Conservation (phyloP, 1,140 invertebrate species). For the Mya arenaria region DNA sequence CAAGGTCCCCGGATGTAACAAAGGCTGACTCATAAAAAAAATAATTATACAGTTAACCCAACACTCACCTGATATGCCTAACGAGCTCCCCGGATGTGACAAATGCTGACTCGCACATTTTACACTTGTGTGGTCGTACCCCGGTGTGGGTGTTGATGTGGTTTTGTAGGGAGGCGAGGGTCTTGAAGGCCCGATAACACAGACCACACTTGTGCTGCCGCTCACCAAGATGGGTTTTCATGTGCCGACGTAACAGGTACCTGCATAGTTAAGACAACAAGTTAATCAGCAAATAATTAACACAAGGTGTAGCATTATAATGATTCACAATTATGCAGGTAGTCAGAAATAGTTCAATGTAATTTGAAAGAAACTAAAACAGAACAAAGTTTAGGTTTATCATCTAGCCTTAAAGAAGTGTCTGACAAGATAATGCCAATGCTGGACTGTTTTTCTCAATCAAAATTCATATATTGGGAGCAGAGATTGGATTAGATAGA, state of each 20-base stretch:
- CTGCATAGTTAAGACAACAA: constrained; percentile 23
- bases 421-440: no score
- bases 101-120: constrained; percentile 94
- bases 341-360: no score
- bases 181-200: constrained; percentile 97
- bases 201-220: constrained; percentile 96
- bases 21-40: constrained; percentile 97
- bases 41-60: no score
- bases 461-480: no score
- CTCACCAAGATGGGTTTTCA: constrained; percentile 98
- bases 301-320: neutral
- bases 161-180: constrained; percentile 95
- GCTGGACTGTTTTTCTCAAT: no score
- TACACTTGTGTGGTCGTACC: constrained; percentile 94
- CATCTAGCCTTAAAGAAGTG: no score
- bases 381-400: no score
- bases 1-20: constrained; percentile 97
- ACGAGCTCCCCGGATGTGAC: constrained; percentile 98
- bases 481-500: no score
- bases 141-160: constrained; percentile 98
- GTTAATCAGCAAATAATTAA: no score
- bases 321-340: neutral
- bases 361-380: no score
- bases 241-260: constrained; percentile 94
- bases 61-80: constrained; percentile 89